Percentiles rank a stretch among this genome's conserved stretches.
Evolutionary conservation across 92 coral and sea anemone species (phyloP).

Genomic region (Nematostella vectensis): DNA sequence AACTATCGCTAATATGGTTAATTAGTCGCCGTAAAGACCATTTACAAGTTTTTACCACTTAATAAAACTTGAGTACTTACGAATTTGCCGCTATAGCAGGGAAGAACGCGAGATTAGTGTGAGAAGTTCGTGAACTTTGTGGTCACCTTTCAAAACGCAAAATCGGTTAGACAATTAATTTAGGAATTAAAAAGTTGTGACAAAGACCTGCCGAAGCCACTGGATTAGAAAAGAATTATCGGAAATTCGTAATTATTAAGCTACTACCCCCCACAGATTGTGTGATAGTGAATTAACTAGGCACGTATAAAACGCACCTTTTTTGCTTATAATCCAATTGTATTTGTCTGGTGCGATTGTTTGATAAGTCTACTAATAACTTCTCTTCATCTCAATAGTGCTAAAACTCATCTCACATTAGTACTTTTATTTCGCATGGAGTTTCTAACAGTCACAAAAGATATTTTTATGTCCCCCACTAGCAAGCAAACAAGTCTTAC

Average conservation of each 20-base stretch:
- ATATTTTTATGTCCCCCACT: too few relatives aligned
- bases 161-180: constrained; percentile 10
- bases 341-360: too few relatives aligned
- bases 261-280: constrained; percentile 21
- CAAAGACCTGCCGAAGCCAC: constrained; percentile 7
- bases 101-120: background rate
- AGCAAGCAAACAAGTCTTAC: too few relatives aligned
- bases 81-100: background rate
- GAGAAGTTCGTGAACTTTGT: too few relatives aligned
- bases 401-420: too few relatives aligned
- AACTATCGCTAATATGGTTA: constrained; percentile 11
- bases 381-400: too few relatives aligned
- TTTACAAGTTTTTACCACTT: constrained; percentile 5
- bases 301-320: too few relatives aligned
- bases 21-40: constrained; percentile 14
- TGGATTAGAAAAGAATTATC: constrained; percentile 6
- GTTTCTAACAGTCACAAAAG: too few relatives aligned
- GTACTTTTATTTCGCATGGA: too few relatives aligned
- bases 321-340: too few relatives aligned
- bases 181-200: constrained; percentile 6
- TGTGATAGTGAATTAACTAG: too few relatives aligned
- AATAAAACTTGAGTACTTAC: constrained; percentile 8
- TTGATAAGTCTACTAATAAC: too few relatives aligned
- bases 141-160: background rate
- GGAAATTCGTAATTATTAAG: constrained; percentile 21